phyloP scores from a whole-genome alignment of 2,113 vertebrate genomes.

The Petromus typicus region DNA sequence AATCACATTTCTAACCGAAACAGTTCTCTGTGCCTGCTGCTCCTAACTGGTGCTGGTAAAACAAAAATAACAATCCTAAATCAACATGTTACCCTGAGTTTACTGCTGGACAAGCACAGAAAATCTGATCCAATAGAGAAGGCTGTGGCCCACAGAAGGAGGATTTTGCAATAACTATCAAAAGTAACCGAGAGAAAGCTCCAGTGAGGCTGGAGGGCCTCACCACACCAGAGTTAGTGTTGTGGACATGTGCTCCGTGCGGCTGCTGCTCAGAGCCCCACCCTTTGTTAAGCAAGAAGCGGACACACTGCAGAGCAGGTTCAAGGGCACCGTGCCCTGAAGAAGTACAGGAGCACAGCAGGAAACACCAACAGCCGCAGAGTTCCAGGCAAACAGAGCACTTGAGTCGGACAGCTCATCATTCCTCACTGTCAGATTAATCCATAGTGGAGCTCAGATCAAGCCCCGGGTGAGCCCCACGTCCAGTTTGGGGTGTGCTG shows the following conservation, averaged over 20 bases:
- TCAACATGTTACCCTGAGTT: neutral
- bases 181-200: neutral
- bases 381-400: neutral
- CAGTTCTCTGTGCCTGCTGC: neutral
- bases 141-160: neutral
- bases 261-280: accelerated
- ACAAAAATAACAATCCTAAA: slow-evolving; percentile 47
- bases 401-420: neutral
- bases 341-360: neutral
- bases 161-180: neutral
- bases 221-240: neutral
- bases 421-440: neutral
- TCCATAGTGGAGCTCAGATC: neutral
- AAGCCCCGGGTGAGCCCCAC: neutral
- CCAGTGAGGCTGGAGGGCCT: neutral
- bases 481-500: neutral
- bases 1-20: neutral
- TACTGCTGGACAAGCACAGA: neutral
- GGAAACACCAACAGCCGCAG: neutral
- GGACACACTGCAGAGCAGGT: neutral
- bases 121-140: neutral
- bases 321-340: neutral
- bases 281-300: neutral
- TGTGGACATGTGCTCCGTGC: neutral
- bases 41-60: neutral